Evolutionary conservation across 1,140 invertebrate genomes (phyloP).

Genomic region (Bombyx mandarina): DNA sequence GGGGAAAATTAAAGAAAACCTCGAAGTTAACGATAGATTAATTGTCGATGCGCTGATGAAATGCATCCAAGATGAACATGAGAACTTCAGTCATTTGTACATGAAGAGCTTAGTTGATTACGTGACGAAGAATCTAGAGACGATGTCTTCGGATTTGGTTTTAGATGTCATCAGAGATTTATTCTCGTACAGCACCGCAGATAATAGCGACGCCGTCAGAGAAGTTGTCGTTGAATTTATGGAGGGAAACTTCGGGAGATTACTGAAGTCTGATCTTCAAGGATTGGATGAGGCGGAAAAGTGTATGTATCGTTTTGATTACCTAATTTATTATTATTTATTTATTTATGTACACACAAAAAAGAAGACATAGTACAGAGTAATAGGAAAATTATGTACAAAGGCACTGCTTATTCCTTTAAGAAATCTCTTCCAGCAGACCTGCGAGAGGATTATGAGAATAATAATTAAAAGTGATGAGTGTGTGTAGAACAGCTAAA

Average conservation of each 20-base stretch:
- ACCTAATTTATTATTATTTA: too few relatives aligned
- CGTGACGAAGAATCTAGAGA: constrained; percentile 17
- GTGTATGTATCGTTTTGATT: constrained; percentile 34
- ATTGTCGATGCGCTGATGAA: constrained; percentile 25
- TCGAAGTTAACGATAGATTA: constrained; percentile 10
- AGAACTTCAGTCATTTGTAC: constrained; percentile 55
- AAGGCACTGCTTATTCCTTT: too few relatives aligned
- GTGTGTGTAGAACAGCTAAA: too few relatives aligned
- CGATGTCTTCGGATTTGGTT: constrained; percentile 12
- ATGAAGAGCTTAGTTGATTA: constrained; percentile 41
- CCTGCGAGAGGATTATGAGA: too few relatives aligned
- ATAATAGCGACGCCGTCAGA: constrained; percentile 37
- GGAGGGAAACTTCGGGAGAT: constrained; percentile 24
- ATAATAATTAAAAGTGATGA: too few relatives aligned
- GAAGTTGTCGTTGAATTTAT: constrained; percentile 40
- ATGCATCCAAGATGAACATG: constrained; percentile 37
- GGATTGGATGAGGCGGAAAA: constrained; percentile 22
- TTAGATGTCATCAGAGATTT: constrained; percentile 31
- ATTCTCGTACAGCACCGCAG: constrained; percentile 33
- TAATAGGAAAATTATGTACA: too few relatives aligned
- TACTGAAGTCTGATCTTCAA: constrained; percentile 26
- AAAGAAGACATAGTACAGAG: too few relatives aligned
- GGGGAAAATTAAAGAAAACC: not conserved
- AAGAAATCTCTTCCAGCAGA: too few relatives aligned
- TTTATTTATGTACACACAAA: too few relatives aligned